phyloP scores from a whole-genome alignment of 92 coral and sea anemone genomes.

The Paragorgia papillata region DNA sequence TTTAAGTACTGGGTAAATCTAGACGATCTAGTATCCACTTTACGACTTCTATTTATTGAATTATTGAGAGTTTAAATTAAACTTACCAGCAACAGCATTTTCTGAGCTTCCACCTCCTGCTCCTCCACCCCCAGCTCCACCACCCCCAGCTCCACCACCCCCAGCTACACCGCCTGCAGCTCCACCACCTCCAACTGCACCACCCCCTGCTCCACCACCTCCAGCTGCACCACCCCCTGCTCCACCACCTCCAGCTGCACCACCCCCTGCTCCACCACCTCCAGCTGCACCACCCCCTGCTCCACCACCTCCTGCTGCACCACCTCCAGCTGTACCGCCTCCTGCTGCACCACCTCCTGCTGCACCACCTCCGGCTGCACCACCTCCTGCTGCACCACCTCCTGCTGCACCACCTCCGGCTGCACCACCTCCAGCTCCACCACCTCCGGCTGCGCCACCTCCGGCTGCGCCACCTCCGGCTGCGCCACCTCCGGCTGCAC shows the following conservation, averaged over 20 bases:
- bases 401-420: slow-evolving; percentile 16
- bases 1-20: too few relatives aligned
- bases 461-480: too few relatives aligned
- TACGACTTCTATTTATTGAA: too few relatives aligned
- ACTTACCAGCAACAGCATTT: slow-evolving; percentile 39
- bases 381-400: slow-evolving; percentile 5
- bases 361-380: slow-evolving; percentile 40
- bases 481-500: too few relatives aligned
- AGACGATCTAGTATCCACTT: too few relatives aligned
- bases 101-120: slow-evolving; percentile 24
- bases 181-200: slow-evolving; percentile 30
- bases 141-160: slow-evolving; percentile 46
- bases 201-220: too few relatives aligned
- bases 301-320: background rate
- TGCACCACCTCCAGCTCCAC: background rate
- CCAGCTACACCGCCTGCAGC: slow-evolving; percentile 44
- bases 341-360: slow-evolving; percentile 8
- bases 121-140: slow-evolving; percentile 47
- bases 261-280: too few relatives aligned
- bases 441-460: slow-evolving; percentile 25
- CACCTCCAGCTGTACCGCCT: slow-evolving; percentile 18
- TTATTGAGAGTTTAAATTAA: background rate
- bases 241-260: too few relatives aligned
- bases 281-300: too few relatives aligned
- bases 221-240: too few relatives aligned